phyloP scores from a whole-genome alignment of 1,140 invertebrate species.

The Hyles euphorbiae region DNA sequence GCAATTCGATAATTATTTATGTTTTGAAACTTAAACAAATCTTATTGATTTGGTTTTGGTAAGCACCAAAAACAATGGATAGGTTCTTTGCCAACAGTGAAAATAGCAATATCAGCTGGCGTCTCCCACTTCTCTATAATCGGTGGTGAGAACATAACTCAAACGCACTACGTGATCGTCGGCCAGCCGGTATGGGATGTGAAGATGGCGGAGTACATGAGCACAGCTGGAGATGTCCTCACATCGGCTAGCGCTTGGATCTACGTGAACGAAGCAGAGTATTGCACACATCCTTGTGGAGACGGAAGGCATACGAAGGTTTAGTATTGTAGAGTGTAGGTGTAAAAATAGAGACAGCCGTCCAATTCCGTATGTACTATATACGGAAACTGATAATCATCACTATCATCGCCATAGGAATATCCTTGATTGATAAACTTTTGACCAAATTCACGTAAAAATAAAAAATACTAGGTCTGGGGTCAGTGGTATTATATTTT shows the following conservation, averaged over 20 bases:
- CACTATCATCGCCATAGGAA: too few species aligned
- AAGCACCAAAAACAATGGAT: neutral
- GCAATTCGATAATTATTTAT: too few species aligned
- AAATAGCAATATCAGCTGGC: conserved; percentile 79
- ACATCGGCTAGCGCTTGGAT: conserved; percentile 65
- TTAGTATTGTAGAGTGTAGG: conserved; percentile 1
- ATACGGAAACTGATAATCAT: too few species aligned
- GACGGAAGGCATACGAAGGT: conserved; percentile 54
- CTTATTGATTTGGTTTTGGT: too few species aligned
- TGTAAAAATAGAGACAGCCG: too few species aligned
- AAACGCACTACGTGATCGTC: conserved; percentile 77
- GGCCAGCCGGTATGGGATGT: conserved; percentile 79
- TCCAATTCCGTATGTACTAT: too few species aligned
- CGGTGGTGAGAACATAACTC: conserved; percentile 61
- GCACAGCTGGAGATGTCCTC: conserved; percentile 67
- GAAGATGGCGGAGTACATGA: conserved; percentile 71
- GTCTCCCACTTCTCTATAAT: conserved; percentile 77
- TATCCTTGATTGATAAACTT: too few species aligned
- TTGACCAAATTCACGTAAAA: too few species aligned
- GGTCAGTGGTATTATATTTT: too few species aligned
- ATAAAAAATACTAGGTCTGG: too few species aligned
- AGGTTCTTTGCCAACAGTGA: conserved; percentile 59
- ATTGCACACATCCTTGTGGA: conserved; percentile 46
- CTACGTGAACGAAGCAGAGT: conserved; percentile 61
- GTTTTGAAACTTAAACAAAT: too few species aligned